Percentiles rank a stretch among this genome's conserved stretches.
Evolutionary conservation across 2,797 vertebrate species (phyloP).

Genomic region (Lutjanus campechanus): DNA sequence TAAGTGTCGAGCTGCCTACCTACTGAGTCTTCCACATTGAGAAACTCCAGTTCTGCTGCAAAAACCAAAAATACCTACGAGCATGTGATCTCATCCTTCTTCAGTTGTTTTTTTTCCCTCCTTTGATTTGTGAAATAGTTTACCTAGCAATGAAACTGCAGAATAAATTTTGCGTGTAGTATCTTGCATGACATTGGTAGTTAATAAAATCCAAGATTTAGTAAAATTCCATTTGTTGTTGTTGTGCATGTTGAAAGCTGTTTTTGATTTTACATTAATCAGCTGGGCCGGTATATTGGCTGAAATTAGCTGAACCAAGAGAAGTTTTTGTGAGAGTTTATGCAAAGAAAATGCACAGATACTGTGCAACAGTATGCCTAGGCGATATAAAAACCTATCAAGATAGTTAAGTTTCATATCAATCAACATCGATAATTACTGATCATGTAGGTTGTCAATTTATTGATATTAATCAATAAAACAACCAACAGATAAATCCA

Average conservation of each 20-base stretch:
- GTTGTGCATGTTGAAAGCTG: neutral
- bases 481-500: too few relatives aligned
- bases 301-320: neutral
- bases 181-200: neutral
- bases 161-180: neutral
- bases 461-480: too few relatives aligned
- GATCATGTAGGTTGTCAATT: too few relatives aligned
- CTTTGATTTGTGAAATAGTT: conserved; percentile 51
- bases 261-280: neutral
- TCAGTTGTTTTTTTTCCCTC: conserved; percentile 14
- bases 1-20: conserved; percentile 27
- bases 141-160: conserved; percentile 30
- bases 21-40: conserved; percentile 33
- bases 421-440: too few relatives aligned
- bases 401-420: too few relatives aligned
- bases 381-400: too few relatives aligned
- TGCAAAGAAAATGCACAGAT: too few relatives aligned
- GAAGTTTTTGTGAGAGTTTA: too few relatives aligned
- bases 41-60: conserved; percentile 23
- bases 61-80: conserved; percentile 2
- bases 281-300: neutral
- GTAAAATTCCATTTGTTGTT: neutral
- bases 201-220: neutral
- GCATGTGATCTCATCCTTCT: neutral
- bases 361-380: too few relatives aligned